Conservation (phyloP, 1,140 invertebrate species). For the Globodera rostochiensis region DNA sequence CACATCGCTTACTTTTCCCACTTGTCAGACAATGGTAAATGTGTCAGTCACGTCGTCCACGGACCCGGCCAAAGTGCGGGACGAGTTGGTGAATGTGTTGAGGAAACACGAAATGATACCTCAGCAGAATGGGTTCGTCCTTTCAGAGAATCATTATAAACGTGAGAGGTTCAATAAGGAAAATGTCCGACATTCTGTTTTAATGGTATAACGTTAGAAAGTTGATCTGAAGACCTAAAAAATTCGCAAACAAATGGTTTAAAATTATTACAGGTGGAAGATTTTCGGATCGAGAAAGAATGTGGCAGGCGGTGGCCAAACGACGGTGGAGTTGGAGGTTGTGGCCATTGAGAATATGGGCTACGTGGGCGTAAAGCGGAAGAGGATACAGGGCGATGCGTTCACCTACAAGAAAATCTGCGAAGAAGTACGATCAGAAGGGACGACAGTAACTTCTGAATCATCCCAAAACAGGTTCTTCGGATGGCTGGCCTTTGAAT, state of each 20-base stretch:
- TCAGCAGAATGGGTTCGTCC: slow-evolving; percentile 37
- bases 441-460: background rate
- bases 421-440: slow-evolving; percentile 70
- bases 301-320: slow-evolving; percentile 24
- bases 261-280: slow-evolving; percentile 47
- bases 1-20: background rate
- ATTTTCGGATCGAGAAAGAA: slow-evolving; percentile 44
- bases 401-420: slow-evolving; percentile 85
- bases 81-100: slow-evolving; percentile 46
- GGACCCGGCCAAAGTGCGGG: slow-evolving; percentile 45
- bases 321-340: slow-evolving; percentile 81
- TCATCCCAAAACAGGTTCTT: background rate
- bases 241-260: no score
- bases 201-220: slow-evolving; percentile 1
- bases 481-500: background rate
- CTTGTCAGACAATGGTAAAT: slow-evolving; percentile 46
- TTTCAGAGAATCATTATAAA: no score
- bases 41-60: slow-evolving; percentile 54
- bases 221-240: no score
- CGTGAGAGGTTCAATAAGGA: background rate
- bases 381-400: slow-evolving; percentile 79
- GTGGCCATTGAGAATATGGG: slow-evolving; percentile 70
- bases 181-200: background rate
- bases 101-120: slow-evolving; percentile 37
- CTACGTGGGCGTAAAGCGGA: slow-evolving; percentile 76